Evolutionary conservation across 2,113 vertebrate species (phyloP).

Genomic region (Lates calcarifer): DNA sequence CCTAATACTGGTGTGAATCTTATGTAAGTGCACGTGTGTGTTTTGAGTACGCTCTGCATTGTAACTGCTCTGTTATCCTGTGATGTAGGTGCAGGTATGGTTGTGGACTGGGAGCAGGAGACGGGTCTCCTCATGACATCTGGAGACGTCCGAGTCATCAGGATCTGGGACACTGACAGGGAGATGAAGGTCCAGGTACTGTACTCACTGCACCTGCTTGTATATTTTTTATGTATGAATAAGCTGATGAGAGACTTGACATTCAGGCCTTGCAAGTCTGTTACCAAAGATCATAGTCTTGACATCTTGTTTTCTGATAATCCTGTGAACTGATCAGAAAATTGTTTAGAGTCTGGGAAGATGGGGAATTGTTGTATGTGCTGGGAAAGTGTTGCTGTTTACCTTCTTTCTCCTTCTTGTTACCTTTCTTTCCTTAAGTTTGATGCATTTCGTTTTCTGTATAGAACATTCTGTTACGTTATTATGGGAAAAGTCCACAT

Average conservation of each 20-base stretch:
- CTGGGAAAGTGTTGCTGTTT: not conserved
- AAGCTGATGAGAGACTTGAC: not conserved
- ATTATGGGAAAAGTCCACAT: too few species aligned
- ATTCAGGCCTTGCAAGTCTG: not conserved
- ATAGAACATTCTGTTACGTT: too few species aligned
- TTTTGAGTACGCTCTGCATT: not conserved
- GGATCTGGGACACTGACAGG: constrained; percentile 97
- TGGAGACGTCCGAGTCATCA: constrained; percentile 94
- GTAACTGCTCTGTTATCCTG: constrained; percentile 14
- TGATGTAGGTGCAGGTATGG: constrained; percentile 93
- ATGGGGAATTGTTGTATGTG: not conserved
- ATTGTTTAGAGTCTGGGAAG: not conserved
- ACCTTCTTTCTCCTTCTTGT: too few species aligned
- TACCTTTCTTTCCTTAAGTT: too few species aligned
- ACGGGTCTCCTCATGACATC: constrained; percentile 97
- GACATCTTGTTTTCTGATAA: not conserved
- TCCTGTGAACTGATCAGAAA: not conserved
- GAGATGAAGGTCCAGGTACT: constrained; percentile 98
- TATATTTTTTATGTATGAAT: not conserved
- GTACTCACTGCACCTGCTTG: not conserved
- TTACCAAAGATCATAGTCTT: not conserved
- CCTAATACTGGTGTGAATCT: not conserved
- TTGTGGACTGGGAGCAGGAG: constrained; percentile 99
- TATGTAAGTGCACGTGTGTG: not conserved
- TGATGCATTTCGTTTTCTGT: not conserved